These are phyloP conservation scores for Pholis gunnellus DNA, from an alignment of 2,113 vertebrate species.

Conservation along the genomic window DNA sequence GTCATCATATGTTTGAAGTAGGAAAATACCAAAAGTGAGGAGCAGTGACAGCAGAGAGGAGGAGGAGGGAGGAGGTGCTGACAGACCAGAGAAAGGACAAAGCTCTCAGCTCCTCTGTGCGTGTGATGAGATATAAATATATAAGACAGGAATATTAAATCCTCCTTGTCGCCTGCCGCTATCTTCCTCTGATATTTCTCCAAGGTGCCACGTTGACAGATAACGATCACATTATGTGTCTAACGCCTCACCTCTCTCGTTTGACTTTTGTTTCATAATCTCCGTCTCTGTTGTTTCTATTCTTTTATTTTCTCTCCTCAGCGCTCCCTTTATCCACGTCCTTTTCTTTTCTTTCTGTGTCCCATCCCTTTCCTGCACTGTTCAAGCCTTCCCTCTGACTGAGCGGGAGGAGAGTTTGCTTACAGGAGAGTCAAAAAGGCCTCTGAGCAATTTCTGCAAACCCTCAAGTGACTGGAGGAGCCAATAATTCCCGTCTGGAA, in stretches of 20 bases:
- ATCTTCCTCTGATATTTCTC: conserved; percentile 53
- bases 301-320: conserved; percentile 16
- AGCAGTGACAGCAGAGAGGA: conserved; percentile 38
- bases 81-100: conserved; percentile 30
- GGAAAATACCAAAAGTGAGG: conserved; percentile 28
- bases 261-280: conserved; percentile 35
- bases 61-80: conserved; percentile 6
- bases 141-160: conserved; percentile 55
- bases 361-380: neutral
- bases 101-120: conserved; percentile 6
- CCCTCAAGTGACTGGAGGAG: conserved; percentile 8
- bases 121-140: conserved; percentile 34
- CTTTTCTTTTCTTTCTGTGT: neutral
- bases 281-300: neutral
- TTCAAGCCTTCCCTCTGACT: neutral
- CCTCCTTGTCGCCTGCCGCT: conserved; percentile 37
- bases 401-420: conserved; percentile 25
- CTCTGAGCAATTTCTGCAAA: conserved; percentile 31
- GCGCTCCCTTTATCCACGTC: neutral
- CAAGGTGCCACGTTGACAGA: conserved; percentile 24
- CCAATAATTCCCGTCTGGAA: conserved; percentile 23
- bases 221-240: conserved; percentile 51
- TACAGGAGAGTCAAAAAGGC: conserved; percentile 30
- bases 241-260: conserved; percentile 5
- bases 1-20: conserved; percentile 23